Base-by-base conservation (phyloP, 2,113 vertebrate species). In the Oophaga pumilio region DNA sequence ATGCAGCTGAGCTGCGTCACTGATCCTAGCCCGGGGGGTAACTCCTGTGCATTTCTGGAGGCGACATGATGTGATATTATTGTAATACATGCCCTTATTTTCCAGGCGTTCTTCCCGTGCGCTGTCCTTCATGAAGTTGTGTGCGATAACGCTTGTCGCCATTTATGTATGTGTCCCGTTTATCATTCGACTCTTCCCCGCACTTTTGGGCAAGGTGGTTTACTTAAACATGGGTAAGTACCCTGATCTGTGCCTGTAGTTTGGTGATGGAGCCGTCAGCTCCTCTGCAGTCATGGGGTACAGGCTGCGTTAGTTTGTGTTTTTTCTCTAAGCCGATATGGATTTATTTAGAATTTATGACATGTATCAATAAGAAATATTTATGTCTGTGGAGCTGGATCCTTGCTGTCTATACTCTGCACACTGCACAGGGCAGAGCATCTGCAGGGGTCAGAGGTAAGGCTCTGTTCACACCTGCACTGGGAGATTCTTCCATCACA, bases 161-260 rank as follows among this genome's bases (percentile, higher is more conserved):
- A 6, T 85, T 82, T 95, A 95, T 81, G 0, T 88, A 15, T 90
- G 92, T 5, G 12, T 95, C 85, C 92, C 95, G 18, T 81, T 96
- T 87, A 77, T 92, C 74, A 3, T 95, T 87, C 90, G 89, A 64
- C 89, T 95, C 81, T 95, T 93, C 64, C 95, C 94, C 22, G 15
- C 73, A 20, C 0, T 95, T 33, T 89, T 95, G 89, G 80, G 90
- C 66, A 95, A 94, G 89, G 49, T 94, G 0, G 89, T 94, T 87
- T 96, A 82, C 90, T 84, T 95, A 6, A 94, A 95, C 88, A 92
- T 93, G 87, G 0, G 95, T 96, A 91, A 95, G 95, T 95, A 89
- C 49, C 33, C 74, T 24, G n/a, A 18, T n/a, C 33, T 43, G 33
- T 15, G 24, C 11, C 24, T 24, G 22, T 18, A 12, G 12, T 20